Evolutionary conservation across 2,797 vertebrate species (phyloP), one percentile per base, ranked within the genome.

Genomic region (Yasuhikotakia modesta): DNA sequence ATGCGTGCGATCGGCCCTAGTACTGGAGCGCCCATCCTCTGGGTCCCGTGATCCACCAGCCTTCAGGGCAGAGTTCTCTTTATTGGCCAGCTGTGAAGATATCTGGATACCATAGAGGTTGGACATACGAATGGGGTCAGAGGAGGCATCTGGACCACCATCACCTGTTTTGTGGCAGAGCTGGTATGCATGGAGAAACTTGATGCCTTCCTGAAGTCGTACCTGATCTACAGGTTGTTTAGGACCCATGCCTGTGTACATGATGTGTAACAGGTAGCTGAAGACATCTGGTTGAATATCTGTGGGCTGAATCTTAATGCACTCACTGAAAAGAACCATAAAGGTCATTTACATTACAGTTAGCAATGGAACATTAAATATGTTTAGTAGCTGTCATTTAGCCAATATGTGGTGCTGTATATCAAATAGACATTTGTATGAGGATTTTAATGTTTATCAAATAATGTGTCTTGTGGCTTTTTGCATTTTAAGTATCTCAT

Each of bases 71-170:
- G 93, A 83, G 0, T 86, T 88, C 5, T 96, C 94, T 85, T 96
- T 96, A 1, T 79, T 85, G 16, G 93, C 82, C 80, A 96, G 95
- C 84, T 97, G 96, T 0, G 96, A 91, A 0, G 97, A 98, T 87
- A 99, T 98, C 93, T 99, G 97, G 82, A 99, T 99, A 57, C 97
- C 97, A 0, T 99, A 99, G n/a, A 99, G 82, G 89, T 98, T 98
- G 81, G 97, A 99, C 82, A 97, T 95, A 76, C 96, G 95, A 22
- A 95, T 89, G 0, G 90, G 77, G 78, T 98, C 96, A 0, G 93
- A 83, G 67, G 92, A 85, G 17, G 93, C 87, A 0, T 91, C 93
- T 0, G 90, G 87, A 8, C 92, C 90, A 58, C 91, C 91, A 78
- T 96, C 94, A 0, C 91, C 90, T 0, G 94, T 89, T 43, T 95